A percentile compares a stretch with the other conserved stretches of the same genome.
Conservation (phyloP, 2,113 vertebrate genomes). For the Cisticola juncidis region DNA sequence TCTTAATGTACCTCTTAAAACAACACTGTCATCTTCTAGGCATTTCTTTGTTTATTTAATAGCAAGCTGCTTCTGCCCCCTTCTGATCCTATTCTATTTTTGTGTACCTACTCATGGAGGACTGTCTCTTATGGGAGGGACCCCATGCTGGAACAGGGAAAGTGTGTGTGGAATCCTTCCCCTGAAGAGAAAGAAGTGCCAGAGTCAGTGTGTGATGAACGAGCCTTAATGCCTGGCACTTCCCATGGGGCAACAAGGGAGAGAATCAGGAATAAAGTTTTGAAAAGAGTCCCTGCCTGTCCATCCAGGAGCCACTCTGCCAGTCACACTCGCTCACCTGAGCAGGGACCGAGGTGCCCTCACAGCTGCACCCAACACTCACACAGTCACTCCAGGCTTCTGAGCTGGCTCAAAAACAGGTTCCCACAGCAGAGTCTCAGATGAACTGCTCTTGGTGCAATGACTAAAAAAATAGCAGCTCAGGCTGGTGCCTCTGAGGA, state of each 20-base stretch:
- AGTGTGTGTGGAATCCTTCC: not conserved
- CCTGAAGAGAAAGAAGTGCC: not conserved
- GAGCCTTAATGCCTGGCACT: not conserved
- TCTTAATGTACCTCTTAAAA: not conserved
- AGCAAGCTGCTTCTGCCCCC: not conserved
- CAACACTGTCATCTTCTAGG: not conserved
- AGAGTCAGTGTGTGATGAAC: not conserved
- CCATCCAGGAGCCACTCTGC: not conserved
- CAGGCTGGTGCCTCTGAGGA: not conserved
- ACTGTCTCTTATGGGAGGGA: not conserved
- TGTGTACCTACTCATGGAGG: not conserved
- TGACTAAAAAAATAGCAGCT: not conserved
- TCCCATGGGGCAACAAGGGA: fast-evolving
- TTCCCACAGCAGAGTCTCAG: not conserved
- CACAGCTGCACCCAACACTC: not conserved
- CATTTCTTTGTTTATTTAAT: not conserved
- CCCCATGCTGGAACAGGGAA: not conserved
- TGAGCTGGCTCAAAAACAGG: not conserved
- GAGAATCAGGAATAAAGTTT: not conserved
- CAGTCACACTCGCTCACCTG: not conserved
- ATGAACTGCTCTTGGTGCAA: not conserved
- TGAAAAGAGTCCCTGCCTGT: not conserved
- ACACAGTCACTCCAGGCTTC: not conserved
- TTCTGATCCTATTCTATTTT: not conserved
- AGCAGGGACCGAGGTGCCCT: not conserved